Conservation (phyloP, 92 coral and sea anemone genomes). For the Scolanthus callimorphus region DNA sequence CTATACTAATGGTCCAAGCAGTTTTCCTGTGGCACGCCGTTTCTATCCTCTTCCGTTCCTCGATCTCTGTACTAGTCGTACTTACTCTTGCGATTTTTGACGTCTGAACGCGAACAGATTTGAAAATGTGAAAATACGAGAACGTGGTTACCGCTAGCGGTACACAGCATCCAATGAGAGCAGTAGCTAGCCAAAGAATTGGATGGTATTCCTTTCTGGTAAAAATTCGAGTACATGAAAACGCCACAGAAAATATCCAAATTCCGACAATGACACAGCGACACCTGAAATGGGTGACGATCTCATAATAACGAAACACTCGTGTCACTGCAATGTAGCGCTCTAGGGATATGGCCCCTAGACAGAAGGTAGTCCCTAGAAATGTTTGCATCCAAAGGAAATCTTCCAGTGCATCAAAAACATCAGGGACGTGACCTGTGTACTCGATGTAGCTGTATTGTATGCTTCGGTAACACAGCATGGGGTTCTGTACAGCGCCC, state of each 20-base stretch:
- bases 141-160: background rate
- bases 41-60: background rate
- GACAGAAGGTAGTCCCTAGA: background rate
- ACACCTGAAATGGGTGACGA: background rate
- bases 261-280: background rate
- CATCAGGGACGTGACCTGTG: background rate
- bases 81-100: background rate
- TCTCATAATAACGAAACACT: background rate
- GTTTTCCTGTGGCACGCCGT: background rate
- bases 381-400: slow-evolving; percentile 2
- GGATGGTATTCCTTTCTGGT: background rate
- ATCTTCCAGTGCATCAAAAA: background rate
- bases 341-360: background rate
- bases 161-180: background rate
- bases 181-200: background rate
- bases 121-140: background rate
- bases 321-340: background rate
- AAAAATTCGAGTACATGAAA: background rate
- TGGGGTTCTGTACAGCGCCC: background rate
- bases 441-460: background rate
- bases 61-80: background rate
- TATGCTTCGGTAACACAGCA: background rate
- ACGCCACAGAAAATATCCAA: background rate
- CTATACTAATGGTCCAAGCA: slow-evolving; percentile 1
- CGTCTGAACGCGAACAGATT: background rate